Evolutionary conservation across 37 sponge, comb jelly and placozoan species (phyloP).

Genomic region (Agelas oroides): DNA sequence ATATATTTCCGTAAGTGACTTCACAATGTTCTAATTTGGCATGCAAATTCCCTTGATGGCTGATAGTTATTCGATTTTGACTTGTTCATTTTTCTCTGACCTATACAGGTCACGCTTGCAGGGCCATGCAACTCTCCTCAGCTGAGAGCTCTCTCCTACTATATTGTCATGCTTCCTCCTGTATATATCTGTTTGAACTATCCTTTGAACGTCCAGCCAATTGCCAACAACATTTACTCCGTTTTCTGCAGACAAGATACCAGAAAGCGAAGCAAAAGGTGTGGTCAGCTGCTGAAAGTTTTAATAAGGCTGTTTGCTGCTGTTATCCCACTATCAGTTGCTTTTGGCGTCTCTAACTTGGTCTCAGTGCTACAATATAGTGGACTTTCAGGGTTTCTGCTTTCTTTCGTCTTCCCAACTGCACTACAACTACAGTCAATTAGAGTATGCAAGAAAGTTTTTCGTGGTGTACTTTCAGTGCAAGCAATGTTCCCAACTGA

Average conservation of each 20-base stretch:
- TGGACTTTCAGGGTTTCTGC: slow-evolving; percentile 73
- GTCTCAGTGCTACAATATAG: slow-evolving; percentile 81
- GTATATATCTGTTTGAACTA: slow-evolving; percentile 80
- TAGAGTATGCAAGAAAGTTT: slow-evolving; percentile 42
- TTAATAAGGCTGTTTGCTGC: slow-evolving; percentile 55
- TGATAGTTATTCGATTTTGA: no score
- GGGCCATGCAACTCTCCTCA: slow-evolving; percentile 14
- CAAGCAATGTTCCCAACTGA: no score
- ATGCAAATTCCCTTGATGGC: no score
- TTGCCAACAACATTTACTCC: slow-evolving; percentile 77
- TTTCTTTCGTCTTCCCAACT: slow-evolving; percentile 70
- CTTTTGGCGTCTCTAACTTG: slow-evolving; percentile 84
- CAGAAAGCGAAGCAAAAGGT: slow-evolving; percentile 11
- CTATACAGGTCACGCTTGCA: no score
- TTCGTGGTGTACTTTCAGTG: background rate
- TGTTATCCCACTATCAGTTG: slow-evolving; percentile 75
- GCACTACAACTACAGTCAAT: slow-evolving; percentile 47
- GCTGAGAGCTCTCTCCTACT: slow-evolving; percentile 73
- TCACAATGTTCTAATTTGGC: no score
- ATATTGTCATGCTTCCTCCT: slow-evolving; percentile 86
- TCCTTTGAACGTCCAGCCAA: slow-evolving; percentile 57
- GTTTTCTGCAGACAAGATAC: slow-evolving; percentile 63
- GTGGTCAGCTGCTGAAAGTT: slow-evolving; percentile 19
- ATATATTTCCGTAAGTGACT: background rate
- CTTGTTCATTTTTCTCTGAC: no score